These are phyloP conservation scores for Pherbina coryleti DNA, from an alignment of 2,888 invertebrate genomes.

Conservation along the genomic window DNA sequence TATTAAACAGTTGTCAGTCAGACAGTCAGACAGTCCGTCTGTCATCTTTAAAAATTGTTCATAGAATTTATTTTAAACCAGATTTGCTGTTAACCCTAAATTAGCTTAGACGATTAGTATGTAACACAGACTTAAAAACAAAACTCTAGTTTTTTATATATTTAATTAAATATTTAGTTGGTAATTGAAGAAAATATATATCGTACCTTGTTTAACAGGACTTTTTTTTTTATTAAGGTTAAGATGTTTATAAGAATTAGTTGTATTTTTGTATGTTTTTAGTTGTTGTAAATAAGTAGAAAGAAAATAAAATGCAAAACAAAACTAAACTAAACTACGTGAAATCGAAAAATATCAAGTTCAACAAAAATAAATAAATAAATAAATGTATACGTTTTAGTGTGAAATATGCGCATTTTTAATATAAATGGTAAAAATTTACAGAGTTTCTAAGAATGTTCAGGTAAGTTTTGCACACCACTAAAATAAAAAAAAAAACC, in stretches of 20 bases:
- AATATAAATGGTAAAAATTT: not conserved
- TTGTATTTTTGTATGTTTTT: conserved; percentile 43
- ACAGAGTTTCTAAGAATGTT: not conserved
- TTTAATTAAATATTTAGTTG: conserved; percentile 6
- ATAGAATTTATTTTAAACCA: conserved; percentile 9
- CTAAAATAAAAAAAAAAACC: too few relatives aligned
- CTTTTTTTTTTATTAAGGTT: conserved; percentile 37
- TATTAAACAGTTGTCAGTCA: conserved; percentile 42
- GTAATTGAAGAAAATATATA: conserved; percentile 25
- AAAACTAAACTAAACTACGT: conserved; percentile 31
- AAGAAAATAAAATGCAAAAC: conserved; percentile 16
- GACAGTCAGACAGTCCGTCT: not conserved
- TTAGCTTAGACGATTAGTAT: conserved; percentile 25
- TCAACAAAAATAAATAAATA: conserved; percentile 46
- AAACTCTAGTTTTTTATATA: not conserved
- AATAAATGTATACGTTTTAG: conserved; percentile 47
- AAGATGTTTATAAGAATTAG: conserved; percentile 21
- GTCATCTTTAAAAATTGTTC: not conserved
- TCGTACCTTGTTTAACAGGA: conserved; percentile 46
- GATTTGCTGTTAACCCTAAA: conserved; percentile 12
- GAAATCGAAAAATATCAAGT: conserved; percentile 14
- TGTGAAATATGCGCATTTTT: not conserved
- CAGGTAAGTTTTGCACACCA: not conserved
- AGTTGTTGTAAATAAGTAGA: conserved; percentile 42
- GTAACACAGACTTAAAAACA: conserved; percentile 17